A percentile compares a stretch with the other conserved stretches of the same genome.
phyloP scores from a whole-genome alignment of 1,140 invertebrate species.

The Hyposmocoma kahamanoa region DNA sequence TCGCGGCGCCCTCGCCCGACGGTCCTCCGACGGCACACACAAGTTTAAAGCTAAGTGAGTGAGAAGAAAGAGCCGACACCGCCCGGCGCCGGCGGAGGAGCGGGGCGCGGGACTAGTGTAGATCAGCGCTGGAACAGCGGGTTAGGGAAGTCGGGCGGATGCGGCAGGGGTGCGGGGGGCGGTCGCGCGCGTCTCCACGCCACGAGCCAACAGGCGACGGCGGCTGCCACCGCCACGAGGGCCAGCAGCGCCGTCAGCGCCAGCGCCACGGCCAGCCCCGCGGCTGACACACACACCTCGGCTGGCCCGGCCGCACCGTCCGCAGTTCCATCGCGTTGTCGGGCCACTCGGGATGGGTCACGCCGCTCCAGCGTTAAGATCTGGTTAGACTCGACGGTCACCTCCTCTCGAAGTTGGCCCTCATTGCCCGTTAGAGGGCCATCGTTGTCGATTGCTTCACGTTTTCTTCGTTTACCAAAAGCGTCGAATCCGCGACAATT shows the following conservation, averaged over 20 bases:
- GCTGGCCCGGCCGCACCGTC: constrained; percentile 38
- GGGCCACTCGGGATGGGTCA: constrained; percentile 76
- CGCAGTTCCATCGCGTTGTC: constrained; percentile 59
- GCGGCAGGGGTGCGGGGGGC: constrained; percentile 89
- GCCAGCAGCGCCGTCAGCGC: constrained; percentile 93
- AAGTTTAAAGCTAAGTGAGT: constrained; percentile 44
- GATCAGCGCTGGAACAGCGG: constrained; percentile 90
- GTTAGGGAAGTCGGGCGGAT: constrained; percentile 96
- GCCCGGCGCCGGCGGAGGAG: constrained; percentile 71
- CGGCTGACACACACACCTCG: constrained; percentile 91
- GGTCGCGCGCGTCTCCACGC: constrained; percentile 91
- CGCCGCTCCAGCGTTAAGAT: constrained; percentile 91
- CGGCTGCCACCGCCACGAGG: constrained; percentile 93
- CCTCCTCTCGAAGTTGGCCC: constrained; percentile 92
- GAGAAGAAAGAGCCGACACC: constrained; percentile 63
- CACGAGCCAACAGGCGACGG: constrained; percentile 96
- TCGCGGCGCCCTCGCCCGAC: constrained; percentile 53
- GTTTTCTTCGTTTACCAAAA: constrained; percentile 85
- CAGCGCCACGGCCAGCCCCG: constrained; percentile 92
- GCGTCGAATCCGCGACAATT: constrained; percentile 94
- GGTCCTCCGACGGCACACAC: constrained; percentile 66
- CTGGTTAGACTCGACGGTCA: constrained; percentile 92
- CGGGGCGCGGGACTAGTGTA: constrained; percentile 81
- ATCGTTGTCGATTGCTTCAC: constrained; percentile 77
- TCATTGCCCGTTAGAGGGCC: constrained; percentile 78